Evolutionary conservation across 2,888 invertebrate genomes (phyloP).

Genomic region (Phengaris alcon): DNA sequence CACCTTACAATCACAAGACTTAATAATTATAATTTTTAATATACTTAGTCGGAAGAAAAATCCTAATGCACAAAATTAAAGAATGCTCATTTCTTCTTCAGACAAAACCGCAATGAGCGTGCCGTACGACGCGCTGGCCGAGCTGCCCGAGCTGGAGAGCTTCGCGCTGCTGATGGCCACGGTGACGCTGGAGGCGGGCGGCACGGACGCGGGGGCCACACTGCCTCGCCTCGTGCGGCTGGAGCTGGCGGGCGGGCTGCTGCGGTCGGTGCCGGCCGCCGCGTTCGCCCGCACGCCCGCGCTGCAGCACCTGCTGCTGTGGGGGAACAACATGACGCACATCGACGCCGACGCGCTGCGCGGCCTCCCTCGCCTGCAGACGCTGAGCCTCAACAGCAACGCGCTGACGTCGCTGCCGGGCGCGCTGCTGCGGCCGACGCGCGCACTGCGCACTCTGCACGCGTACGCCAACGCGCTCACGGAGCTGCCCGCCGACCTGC

Average conservation of each 20-base stretch:
- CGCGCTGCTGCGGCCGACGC: background rate
- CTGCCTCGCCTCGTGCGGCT: background rate
- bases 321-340: background rate
- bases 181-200: background rate
- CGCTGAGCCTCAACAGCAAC: background rate
- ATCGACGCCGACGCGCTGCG: background rate
- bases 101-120: background rate
- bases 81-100: background rate
- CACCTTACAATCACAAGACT: too few species aligned
- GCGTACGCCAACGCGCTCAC: background rate
- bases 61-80: too few species aligned
- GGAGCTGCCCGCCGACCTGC: background rate
- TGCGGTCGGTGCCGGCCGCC: background rate
- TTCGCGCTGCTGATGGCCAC: conserved; percentile 8
- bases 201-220: background rate
- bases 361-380: background rate
- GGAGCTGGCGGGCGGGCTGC: conserved; percentile 1
- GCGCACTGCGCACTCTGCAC: conserved; percentile 3
- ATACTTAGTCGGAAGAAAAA: too few species aligned
- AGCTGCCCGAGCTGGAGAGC: conserved; percentile 23
- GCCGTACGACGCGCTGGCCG: conserved; percentile 1
- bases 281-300: background rate
- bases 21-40: too few species aligned
- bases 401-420: conserved; percentile 6
- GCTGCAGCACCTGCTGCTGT: background rate